These are phyloP conservation scores for Metopia argyrocephala DNA, from an alignment of 2,888 invertebrate species.

Conservation along the genomic window DNA sequence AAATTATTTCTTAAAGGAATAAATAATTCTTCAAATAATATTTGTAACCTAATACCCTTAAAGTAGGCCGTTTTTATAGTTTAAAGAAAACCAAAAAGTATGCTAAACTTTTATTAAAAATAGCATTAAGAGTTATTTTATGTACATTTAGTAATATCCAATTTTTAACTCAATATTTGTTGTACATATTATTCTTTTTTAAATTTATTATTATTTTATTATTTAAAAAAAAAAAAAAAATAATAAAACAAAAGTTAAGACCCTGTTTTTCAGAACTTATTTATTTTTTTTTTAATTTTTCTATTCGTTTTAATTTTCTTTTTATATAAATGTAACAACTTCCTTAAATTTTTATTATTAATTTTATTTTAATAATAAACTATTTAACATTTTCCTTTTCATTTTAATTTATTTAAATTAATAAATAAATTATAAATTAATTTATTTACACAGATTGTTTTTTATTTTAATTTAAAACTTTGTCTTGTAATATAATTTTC, in stretches of 20 bases:
- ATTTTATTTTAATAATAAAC: slow-evolving; percentile 35
- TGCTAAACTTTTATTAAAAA: no score
- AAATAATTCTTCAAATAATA: no score
- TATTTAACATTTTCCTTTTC: slow-evolving; percentile 42
- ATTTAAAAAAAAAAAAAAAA: not conserved
- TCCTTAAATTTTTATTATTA: slow-evolving; percentile 17
- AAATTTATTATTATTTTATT: slow-evolving; percentile 4
- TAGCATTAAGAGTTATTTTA: no score
- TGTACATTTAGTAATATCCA: no score
- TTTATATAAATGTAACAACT: slow-evolving; percentile 57
- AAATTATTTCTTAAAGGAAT: no score
- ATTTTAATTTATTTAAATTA: slow-evolving; percentile 28
- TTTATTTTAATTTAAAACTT: slow-evolving; percentile 3
- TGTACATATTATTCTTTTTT: slow-evolving; percentile 15
- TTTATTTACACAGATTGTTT: slow-evolving; percentile 55
- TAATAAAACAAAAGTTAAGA: slow-evolving; percentile 50
- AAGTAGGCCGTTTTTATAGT: slow-evolving; percentile 1
- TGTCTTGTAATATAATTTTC: not conserved
- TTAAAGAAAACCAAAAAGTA: no score
- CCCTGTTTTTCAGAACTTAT: slow-evolving; percentile 46
- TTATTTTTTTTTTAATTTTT: slow-evolving; percentile 18
- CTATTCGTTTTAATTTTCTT: slow-evolving; percentile 11
- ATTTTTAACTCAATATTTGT: not conserved
- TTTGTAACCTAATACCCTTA: no score
- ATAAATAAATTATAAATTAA: slow-evolving; percentile 16